Percentiles rank a stretch among this genome's conserved stretches.
Conservation (phyloP, 2,888 invertebrate genomes). For the Eurois occulta region DNA sequence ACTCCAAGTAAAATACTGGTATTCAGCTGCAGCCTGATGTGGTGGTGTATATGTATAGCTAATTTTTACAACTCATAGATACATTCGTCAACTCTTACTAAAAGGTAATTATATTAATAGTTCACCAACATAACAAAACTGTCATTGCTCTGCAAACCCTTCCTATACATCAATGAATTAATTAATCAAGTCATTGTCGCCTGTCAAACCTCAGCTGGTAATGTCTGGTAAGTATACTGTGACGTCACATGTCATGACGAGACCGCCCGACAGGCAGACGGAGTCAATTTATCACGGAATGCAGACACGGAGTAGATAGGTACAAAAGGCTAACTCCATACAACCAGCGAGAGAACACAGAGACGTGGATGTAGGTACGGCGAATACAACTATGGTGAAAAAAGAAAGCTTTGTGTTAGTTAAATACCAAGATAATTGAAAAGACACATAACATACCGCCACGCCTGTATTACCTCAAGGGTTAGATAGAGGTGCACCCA, state of each 20-base stretch:
- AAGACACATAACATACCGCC: not conserved
- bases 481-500: not conserved
- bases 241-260: slow-evolving; percentile 53
- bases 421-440: not conserved
- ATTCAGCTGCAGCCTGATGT: not conserved
- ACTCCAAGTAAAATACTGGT: not conserved
- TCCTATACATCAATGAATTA: not conserved
- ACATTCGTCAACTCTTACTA: not conserved
- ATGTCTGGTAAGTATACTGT: slow-evolving; percentile 26
- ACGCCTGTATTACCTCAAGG: not conserved
- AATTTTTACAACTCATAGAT: too few relatives aligned
- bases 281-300: slow-evolving; percentile 49
- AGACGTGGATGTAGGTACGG: not conserved
- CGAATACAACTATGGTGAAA: too few relatives aligned
- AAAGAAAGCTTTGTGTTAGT: not conserved
- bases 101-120: not conserved
- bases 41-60: not conserved
- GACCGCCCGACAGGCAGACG: slow-evolving; percentile 35
- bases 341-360: not conserved
- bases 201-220: slow-evolving; percentile 40
- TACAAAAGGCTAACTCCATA: not conserved
- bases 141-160: not conserved
- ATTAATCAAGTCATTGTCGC: slow-evolving; percentile 31
- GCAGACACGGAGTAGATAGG: not conserved
- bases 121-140: not conserved